phyloP scores from a whole-genome alignment of 2,797 vertebrate species.

The Chanos chanos region DNA sequence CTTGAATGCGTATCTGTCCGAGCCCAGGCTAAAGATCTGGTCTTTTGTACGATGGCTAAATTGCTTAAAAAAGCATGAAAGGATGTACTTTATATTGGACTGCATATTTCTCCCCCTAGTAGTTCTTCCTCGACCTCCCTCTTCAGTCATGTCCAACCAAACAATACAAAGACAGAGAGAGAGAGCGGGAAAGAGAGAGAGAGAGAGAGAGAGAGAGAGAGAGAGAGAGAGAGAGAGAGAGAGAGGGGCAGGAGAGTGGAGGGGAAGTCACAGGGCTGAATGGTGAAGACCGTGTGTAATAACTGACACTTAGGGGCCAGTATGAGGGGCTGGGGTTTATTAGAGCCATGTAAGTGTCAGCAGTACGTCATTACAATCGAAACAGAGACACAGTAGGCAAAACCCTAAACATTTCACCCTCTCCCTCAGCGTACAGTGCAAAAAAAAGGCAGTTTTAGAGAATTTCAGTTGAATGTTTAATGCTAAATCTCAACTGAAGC shows the following conservation, averaged over 20 bases:
- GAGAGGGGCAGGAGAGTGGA: background rate
- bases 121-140: background rate
- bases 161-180: constrained; percentile 14
- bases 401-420: constrained; percentile 44
- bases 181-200: background rate
- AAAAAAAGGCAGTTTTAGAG: constrained; percentile 64
- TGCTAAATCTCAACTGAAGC: too few relatives aligned
- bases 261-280: constrained; percentile 21
- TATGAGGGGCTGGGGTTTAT: constrained; percentile 38
- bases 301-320: constrained; percentile 24
- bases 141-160: constrained; percentile 7
- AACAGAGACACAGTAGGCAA: constrained; percentile 37
- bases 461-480: constrained; percentile 74
- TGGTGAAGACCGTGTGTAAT: constrained; percentile 19
- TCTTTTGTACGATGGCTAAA: constrained; percentile 57
- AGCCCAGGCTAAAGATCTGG: constrained; percentile 44
- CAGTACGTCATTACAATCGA: constrained; percentile 55
- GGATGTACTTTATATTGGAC: constrained; percentile 63
- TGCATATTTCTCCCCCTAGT: constrained; percentile 54
- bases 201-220: background rate
- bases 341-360: constrained; percentile 40
- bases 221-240: constrained; percentile 25
- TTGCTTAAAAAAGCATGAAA: constrained; percentile 61
- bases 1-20: constrained; percentile 60
- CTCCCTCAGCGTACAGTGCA: constrained; percentile 55